Conservation (phyloP, 2,888 invertebrate genomes). For the Cataglyphis albicans region DNA sequence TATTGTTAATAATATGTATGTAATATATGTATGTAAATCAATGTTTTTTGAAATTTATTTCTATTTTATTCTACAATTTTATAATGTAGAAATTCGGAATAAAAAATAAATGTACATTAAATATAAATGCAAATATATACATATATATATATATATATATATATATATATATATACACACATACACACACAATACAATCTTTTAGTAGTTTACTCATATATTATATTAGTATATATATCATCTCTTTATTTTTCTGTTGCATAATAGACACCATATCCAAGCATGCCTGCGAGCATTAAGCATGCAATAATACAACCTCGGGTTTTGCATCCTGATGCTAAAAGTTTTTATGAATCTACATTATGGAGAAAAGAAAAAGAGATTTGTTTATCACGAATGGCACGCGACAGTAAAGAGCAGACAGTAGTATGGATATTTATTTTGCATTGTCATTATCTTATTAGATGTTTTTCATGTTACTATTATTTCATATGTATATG, state of each 20-base stretch:
- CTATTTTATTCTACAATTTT: background rate
- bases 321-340: slow-evolving; percentile 71
- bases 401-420: slow-evolving; percentile 37
- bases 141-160: no score
- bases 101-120: background rate
- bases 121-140: background rate
- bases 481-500: slow-evolving; percentile 15
- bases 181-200: background rate
- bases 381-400: slow-evolving; percentile 81
- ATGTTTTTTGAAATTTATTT: background rate
- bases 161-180: background rate
- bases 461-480: background rate
- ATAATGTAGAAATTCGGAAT: background rate
- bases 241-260: background rate
- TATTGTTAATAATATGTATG: background rate
- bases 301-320: slow-evolving; percentile 73
- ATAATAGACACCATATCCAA: slow-evolving; percentile 67
- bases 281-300: slow-evolving; percentile 70
- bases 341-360: slow-evolving; percentile 79
- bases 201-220: background rate
- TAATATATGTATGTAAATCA: slow-evolving; percentile 1
- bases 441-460: background rate
- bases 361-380: slow-evolving; percentile 80
- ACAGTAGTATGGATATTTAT: slow-evolving; percentile 43
- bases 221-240: background rate